phyloP scores from a whole-genome alignment of 2,797 vertebrate species.

The Sciurus carolinensis region DNA sequence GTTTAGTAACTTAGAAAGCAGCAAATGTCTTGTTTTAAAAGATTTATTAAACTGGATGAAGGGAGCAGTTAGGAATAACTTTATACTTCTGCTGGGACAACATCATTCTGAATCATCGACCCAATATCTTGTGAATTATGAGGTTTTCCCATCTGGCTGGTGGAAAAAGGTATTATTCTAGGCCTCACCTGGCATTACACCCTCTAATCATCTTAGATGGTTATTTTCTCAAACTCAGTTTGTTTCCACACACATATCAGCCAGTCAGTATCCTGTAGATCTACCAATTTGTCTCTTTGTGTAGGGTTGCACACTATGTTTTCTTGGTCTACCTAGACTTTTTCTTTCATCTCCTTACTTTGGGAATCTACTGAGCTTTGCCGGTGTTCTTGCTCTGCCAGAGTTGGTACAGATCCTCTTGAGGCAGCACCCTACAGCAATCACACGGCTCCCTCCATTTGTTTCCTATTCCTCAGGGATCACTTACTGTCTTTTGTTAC shows the following conservation, averaged over 20 bases:
- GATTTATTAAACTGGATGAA: background rate
- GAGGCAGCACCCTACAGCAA: background rate
- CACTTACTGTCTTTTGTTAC: background rate
- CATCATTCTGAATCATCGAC: background rate
- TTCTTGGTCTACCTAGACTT: background rate
- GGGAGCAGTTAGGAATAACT: background rate
- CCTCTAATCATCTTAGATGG: background rate
- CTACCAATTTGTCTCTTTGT: background rate
- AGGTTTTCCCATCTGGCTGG: background rate
- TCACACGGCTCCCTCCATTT: fast-evolving
- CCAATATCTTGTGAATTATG: background rate
- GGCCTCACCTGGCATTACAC: too few relatives aligned
- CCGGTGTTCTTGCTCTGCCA: background rate
- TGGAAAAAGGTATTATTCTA: background rate
- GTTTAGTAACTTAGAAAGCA: background rate
- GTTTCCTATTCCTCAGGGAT: background rate
- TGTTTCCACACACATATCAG: background rate
- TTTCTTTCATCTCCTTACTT: background rate
- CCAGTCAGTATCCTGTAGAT: background rate
- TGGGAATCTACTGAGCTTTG: too few relatives aligned
- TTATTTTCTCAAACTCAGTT: background rate
- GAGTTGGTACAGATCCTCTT: fast-evolving
- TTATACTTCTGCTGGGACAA: background rate
- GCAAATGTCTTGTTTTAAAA: background rate
- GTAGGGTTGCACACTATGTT: background rate